Evolutionary conservation across 2,113 vertebrate species (phyloP).

Genomic region (Solenodon paradoxus): DNA sequence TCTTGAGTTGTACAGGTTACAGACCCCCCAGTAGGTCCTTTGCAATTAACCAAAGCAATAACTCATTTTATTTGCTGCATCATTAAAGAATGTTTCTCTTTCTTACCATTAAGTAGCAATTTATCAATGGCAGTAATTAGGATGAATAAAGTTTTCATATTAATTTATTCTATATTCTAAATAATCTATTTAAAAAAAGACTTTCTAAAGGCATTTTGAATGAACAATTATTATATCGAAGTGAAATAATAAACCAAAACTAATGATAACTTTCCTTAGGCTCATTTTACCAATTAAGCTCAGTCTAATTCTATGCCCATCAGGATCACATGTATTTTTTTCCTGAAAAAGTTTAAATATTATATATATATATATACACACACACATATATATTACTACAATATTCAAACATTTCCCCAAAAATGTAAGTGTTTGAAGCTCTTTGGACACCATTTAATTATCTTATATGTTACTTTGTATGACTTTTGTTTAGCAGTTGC

Average conservation of each 20-base stretch:
- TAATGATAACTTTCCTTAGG: neutral
- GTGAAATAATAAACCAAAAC: neutral
- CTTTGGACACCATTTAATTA: neutral
- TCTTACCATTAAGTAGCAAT: neutral
- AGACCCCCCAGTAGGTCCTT: neutral
- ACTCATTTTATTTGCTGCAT: neutral
- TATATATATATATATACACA: no score
- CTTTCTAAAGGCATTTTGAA: neutral
- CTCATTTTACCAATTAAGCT: neutral
- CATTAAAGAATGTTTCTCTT: neutral
- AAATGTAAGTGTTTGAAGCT: neutral
- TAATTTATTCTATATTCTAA: neutral
- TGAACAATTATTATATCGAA: neutral
- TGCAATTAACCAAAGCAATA: neutral
- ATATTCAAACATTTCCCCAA: neutral
- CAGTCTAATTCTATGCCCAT: neutral
- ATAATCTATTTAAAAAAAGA: slow-evolving; percentile 14
- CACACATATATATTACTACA: neutral
- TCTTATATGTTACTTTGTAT: neutral
- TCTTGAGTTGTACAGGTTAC: neutral
- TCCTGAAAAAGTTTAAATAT: neutral
- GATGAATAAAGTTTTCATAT: neutral
- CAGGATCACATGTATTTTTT: neutral
- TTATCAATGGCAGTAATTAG: neutral
- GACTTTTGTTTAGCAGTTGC: neutral